Evolutionary conservation across 92 coral and sea anemone genomes (phyloP).

Genomic region (Epizoanthus rinbou): DNA sequence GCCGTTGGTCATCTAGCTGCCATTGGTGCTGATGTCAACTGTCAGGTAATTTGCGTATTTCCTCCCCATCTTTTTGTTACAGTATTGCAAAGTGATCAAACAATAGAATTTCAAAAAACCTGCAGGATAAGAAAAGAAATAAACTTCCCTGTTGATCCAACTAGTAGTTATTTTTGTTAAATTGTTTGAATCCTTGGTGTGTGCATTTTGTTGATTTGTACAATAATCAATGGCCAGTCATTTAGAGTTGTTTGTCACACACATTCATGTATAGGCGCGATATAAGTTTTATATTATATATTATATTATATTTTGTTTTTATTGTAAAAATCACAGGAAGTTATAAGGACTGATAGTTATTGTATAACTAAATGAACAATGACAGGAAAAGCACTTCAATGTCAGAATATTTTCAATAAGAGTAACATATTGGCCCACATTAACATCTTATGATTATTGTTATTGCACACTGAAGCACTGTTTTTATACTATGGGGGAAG

Average conservation of each 20-base stretch:
- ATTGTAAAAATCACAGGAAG: neutral
- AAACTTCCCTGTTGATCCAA: no score
- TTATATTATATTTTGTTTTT: neutral
- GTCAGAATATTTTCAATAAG: neutral
- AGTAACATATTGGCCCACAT: neutral
- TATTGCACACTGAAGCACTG: neutral
- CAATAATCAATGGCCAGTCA: no score
- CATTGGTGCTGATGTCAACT: slow-evolving; percentile 83
- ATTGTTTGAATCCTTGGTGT: no score
- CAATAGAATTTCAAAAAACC: neutral
- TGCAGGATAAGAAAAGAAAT: no score
- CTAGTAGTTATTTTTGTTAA: no score
- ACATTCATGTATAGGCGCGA: no score
- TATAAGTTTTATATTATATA: no score
- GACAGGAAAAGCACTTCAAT: neutral
- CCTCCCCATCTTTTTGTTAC: neutral
- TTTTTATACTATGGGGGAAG: neutral
- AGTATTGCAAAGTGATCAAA: neutral
- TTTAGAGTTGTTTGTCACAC: no score
- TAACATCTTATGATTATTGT: no score
- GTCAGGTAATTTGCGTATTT: slow-evolving; percentile 51
- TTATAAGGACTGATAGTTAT: neutral
- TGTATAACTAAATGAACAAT: neutral
- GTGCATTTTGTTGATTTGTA: no score
- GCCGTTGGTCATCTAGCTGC: slow-evolving; percentile 64